Conservation (phyloP, 2,888 invertebrate species). For the Thymelicus sylvestris region DNA sequence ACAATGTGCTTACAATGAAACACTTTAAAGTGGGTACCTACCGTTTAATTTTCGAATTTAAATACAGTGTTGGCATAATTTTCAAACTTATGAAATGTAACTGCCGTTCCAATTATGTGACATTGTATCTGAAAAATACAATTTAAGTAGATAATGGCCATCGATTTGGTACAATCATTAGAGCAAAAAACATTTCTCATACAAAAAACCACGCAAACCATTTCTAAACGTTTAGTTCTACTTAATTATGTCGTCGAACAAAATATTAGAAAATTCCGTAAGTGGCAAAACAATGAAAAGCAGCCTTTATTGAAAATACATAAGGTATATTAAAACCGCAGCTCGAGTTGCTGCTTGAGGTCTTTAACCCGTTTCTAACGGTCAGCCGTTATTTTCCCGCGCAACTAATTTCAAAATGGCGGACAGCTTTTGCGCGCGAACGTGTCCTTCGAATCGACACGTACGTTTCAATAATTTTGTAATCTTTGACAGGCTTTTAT, state of each 20-base stretch:
- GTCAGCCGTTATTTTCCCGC: conserved; percentile 38
- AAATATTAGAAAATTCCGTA: conserved; percentile 11
- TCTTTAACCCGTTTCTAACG: conserved; percentile 37
- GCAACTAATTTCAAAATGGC: conserved; percentile 36
- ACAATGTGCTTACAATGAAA: too few species aligned
- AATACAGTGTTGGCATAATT: too few species aligned
- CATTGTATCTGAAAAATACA: conserved; percentile 3
- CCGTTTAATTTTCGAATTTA: too few species aligned
- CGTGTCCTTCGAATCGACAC: conserved; percentile 35
- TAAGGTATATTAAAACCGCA: conserved; percentile 22
- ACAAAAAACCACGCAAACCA: conserved; percentile 22
- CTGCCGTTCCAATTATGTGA: background rate
- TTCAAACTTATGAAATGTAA: background rate
- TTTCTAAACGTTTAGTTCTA: conserved; percentile 32
- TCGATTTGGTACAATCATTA: conserved; percentile 19
- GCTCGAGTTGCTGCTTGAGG: conserved; percentile 15
- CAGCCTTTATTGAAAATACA: conserved; percentile 8
- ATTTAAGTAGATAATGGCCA: conserved; percentile 13
- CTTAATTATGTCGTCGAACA: conserved; percentile 30
- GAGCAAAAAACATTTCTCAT: conserved; percentile 18
- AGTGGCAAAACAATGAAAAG: conserved; percentile 5
- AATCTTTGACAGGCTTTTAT: conserved; percentile 7
- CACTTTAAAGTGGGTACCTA: too few species aligned
- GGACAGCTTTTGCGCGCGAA: conserved; percentile 30
- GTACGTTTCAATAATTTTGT: conserved; percentile 25